Evolutionary conservation across 30 jellyfish, hydroid and myxozoan species (phyloP).

Genomic region (Sanderia malayensis): DNA sequence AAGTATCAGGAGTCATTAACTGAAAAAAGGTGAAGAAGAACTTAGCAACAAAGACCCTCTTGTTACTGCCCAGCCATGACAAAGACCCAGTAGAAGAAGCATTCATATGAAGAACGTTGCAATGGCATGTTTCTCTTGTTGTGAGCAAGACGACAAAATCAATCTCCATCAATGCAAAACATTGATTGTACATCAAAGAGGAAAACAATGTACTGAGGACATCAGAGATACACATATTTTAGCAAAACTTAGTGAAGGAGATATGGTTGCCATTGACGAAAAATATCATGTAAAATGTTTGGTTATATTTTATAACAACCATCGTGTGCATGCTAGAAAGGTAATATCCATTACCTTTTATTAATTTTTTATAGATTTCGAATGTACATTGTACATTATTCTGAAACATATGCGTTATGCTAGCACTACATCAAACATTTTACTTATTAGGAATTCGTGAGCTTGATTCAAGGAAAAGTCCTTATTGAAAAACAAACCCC

Average conservation of each 20-base stretch:
- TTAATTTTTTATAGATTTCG: neutral
- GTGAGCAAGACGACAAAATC: neutral
- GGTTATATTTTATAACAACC: constrained; percentile 15
- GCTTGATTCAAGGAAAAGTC: neutral
- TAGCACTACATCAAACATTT: neutral
- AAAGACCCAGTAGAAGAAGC: neutral
- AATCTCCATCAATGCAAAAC: neutral
- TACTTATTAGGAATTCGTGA: neutral
- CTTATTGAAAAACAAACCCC: neutral
- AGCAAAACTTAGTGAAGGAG: constrained; percentile 45
- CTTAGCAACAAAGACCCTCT: neutral
- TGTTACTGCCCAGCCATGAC: neutral
- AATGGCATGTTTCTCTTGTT: neutral
- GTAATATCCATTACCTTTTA: neutral
- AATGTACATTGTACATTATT: neutral
- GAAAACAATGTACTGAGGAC: neutral
- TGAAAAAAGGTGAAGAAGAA: neutral
- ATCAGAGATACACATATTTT: constrained; percentile 19
- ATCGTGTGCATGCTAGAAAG: constrained; percentile 1
- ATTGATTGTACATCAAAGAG: neutral
- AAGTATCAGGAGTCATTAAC: neutral
- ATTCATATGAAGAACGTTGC: neutral
- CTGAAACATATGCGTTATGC: neutral
- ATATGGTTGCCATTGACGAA: constrained; percentile 52
- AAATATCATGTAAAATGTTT: constrained; percentile 30